Conservation (phyloP, 2,797 vertebrate species). For the Diglossa cyanea region DNA sequence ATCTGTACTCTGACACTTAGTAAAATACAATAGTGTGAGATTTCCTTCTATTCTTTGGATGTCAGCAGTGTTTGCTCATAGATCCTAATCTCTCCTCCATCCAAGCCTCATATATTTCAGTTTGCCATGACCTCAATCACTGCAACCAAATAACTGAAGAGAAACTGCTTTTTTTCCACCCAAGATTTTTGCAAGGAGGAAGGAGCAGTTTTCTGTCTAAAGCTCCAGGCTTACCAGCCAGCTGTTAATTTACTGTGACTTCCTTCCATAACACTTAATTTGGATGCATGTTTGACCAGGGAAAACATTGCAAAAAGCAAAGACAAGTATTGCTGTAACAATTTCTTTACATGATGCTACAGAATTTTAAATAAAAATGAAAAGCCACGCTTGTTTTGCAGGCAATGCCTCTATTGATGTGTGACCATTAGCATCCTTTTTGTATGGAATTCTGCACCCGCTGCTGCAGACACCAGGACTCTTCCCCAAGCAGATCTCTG, state of each 20-base stretch:
- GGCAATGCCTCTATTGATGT: neutral
- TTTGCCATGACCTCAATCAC: neutral
- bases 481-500: neutral
- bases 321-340: neutral
- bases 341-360: neutral
- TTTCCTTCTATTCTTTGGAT: neutral
- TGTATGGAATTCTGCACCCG: accelerated
- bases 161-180: neutral
- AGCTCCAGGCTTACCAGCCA: neutral
- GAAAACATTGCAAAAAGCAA: neutral
- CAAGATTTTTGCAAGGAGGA: neutral
- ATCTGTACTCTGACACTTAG: neutral
- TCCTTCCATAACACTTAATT: neutral
- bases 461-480: neutral
- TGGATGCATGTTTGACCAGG: neutral
- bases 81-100: neutral
- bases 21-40: neutral
- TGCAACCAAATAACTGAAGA: neutral
- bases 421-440: neutral
- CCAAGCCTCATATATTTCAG: neutral
- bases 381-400: neutral
- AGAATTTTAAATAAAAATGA: neutral
- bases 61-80: neutral
- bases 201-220: neutral
- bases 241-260: slow-evolving; percentile 8